Evolutionary conservation across 2,888 invertebrate genomes (phyloP).

Genomic region (Crocallis elinguaria): DNA sequence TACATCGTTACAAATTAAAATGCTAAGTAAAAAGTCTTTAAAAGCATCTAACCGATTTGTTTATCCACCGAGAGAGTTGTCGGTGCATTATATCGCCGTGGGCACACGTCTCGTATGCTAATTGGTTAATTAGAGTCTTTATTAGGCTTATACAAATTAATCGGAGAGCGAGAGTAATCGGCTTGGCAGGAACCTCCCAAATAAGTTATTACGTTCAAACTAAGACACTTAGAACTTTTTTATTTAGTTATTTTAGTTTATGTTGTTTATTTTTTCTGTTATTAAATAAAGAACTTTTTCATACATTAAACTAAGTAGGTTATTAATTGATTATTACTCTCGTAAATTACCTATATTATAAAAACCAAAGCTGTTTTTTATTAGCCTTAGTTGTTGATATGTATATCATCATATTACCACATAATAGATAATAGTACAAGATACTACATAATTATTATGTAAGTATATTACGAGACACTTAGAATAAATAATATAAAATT

Average conservation of each 20-base stretch:
- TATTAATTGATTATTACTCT: too few relatives aligned
- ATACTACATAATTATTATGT: too few relatives aligned
- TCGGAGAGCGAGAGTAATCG: conserved; percentile 57
- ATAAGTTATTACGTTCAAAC: conserved; percentile 31
- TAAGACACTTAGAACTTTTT: background rate
- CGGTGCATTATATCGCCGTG: conserved; percentile 33
- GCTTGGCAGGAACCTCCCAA: conserved; percentile 62
- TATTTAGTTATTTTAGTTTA: background rate
- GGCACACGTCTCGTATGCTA: conserved; percentile 54
- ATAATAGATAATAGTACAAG: too few relatives aligned
- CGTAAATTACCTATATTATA: too few relatives aligned
- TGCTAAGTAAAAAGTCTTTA: conserved; percentile 5
- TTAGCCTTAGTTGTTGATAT: too few relatives aligned
- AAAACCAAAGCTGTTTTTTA: too few relatives aligned
- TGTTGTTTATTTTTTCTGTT: background rate
- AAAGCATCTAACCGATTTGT: conserved; percentile 41
- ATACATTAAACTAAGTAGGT: too few relatives aligned
- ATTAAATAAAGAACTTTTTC: too few relatives aligned
- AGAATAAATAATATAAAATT: too few relatives aligned
- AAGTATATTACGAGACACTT: too few relatives aligned
- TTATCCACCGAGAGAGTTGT: conserved; percentile 46
- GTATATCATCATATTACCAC: too few relatives aligned
- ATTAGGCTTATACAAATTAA: conserved; percentile 67
- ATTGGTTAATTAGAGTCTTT: conserved; percentile 68
- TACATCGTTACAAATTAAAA: too few relatives aligned